Conservation (phyloP, 2,888 invertebrate species). For the Aleiodes alternator region DNA sequence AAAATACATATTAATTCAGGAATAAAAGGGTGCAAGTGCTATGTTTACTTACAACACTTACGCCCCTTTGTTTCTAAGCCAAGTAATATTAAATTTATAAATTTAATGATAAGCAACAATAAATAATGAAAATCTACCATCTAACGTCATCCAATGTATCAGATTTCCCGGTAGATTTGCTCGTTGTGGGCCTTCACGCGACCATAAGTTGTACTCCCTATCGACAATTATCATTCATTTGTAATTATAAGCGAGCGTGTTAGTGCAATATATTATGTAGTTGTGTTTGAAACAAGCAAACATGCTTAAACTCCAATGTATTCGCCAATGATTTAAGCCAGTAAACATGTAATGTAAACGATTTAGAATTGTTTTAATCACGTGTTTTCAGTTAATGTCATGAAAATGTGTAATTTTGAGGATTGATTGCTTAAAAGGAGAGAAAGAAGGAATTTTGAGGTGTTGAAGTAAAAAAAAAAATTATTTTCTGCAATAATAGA, state of each 20-base stretch:
- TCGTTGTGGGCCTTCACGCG: conserved; percentile 14
- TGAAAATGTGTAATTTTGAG: too few relatives aligned
- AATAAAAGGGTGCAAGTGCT: neutral
- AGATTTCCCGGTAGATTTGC: conserved; percentile 26
- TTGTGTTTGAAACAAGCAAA: neutral
- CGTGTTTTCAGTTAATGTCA: too few relatives aligned
- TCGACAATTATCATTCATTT: conserved; percentile 30
- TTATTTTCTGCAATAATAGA: too few relatives aligned
- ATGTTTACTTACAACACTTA: neutral
- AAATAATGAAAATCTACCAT: conserved; percentile 26
- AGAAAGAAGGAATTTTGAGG: too few relatives aligned
- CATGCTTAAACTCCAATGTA: conserved; percentile 9
- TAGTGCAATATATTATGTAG: neutral
- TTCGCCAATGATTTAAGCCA: neutral
- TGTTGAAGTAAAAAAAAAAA: too few relatives aligned
- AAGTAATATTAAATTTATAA: too few relatives aligned
- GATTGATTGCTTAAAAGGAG: too few relatives aligned
- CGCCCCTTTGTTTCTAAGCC: too few relatives aligned
- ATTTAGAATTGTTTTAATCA: too few relatives aligned
- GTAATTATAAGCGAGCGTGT: conserved; percentile 27
- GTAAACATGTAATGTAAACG: too few relatives aligned
- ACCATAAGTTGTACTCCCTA: conserved; percentile 20
- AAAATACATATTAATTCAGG: too few relatives aligned
- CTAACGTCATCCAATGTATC: conserved; percentile 29
- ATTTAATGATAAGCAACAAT: conserved; percentile 3